A percentile compares a stretch with the other conserved stretches of the same genome.
phyloP scores from a whole-genome alignment of 1,140 invertebrate genomes.

The Microvelia longipes region DNA sequence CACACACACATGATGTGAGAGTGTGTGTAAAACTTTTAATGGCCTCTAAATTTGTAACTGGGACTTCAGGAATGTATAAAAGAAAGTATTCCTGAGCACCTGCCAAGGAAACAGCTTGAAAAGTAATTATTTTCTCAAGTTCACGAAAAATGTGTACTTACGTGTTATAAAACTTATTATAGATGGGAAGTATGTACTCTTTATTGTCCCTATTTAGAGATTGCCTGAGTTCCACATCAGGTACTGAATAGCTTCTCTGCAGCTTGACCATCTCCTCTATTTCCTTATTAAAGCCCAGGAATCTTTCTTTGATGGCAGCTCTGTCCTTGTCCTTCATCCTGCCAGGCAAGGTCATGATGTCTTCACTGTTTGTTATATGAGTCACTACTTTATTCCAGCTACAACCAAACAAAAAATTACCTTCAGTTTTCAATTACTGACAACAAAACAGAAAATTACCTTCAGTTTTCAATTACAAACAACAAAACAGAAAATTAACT shows the following conservation, averaged over 20 bases:
- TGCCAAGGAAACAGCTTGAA: too few relatives aligned
- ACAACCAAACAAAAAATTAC: conserved; percentile 12
- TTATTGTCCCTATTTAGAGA: conserved; percentile 69
- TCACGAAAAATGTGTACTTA: too few relatives aligned
- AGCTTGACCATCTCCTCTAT: conserved; percentile 73
- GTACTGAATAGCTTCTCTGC: conserved; percentile 83
- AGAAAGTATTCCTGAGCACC: too few relatives aligned
- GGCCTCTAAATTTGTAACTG: too few relatives aligned
- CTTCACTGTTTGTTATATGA: conserved; percentile 49
- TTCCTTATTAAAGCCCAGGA: conserved; percentile 85
- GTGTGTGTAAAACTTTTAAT: too few relatives aligned
- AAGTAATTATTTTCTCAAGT: too few relatives aligned
- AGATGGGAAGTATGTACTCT: conserved; percentile 68
- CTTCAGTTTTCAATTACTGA: background rate
- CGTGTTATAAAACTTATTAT: conserved; percentile 60
- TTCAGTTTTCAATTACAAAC: too few relatives aligned
- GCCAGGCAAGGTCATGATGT: conserved; percentile 42
- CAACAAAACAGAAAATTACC: too few relatives aligned
- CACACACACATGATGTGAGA: too few relatives aligned
- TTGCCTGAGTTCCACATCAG: conserved; percentile 73
- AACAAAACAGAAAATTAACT: too few relatives aligned
- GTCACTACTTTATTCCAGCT: conserved; percentile 72
- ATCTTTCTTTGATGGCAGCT: conserved; percentile 85
- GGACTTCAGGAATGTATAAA: too few relatives aligned
- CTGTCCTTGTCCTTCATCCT: conserved; percentile 76